Evolutionary conservation across 2,113 vertebrate species (phyloP).

Genomic region (Phylloscopus trochiloides): DNA sequence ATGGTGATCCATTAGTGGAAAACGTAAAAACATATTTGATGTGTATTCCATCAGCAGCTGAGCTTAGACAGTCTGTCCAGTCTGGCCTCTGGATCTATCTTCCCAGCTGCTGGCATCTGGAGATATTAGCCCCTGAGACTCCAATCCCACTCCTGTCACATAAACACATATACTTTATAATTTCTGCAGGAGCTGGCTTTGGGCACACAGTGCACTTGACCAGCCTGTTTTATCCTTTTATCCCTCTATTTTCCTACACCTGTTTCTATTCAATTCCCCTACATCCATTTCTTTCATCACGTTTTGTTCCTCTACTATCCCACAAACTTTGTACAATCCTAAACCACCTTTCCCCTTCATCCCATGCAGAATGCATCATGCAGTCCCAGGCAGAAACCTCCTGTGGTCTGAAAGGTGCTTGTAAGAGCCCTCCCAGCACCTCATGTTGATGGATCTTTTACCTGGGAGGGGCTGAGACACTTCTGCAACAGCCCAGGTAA

Average conservation of each 20-base stretch:
- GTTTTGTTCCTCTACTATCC: not conserved
- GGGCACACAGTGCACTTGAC: not conserved
- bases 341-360: not conserved
- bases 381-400: not conserved
- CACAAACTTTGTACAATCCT: not conserved
- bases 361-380: not conserved
- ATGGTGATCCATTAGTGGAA: not conserved
- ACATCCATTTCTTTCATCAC: not conserved
- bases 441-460: not conserved
- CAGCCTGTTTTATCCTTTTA: not conserved
- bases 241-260: not conserved
- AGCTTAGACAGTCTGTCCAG: not conserved
- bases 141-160: not conserved
- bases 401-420: rapidly evolving
- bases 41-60: not conserved
- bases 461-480: not conserved
- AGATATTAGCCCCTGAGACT: not conserved
- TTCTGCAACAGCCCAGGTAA: not conserved
- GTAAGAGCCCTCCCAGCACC: not conserved
- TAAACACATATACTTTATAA: not conserved
- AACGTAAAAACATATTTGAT: not conserved
- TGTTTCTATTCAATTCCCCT: not conserved
- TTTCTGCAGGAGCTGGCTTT: not conserved
- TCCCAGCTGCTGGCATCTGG: not conserved
- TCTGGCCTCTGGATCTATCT: not conserved